Evolutionary conservation across 2,797 vertebrate genomes (phyloP).

Genomic region (Coranthus polyacanthus): DNA sequence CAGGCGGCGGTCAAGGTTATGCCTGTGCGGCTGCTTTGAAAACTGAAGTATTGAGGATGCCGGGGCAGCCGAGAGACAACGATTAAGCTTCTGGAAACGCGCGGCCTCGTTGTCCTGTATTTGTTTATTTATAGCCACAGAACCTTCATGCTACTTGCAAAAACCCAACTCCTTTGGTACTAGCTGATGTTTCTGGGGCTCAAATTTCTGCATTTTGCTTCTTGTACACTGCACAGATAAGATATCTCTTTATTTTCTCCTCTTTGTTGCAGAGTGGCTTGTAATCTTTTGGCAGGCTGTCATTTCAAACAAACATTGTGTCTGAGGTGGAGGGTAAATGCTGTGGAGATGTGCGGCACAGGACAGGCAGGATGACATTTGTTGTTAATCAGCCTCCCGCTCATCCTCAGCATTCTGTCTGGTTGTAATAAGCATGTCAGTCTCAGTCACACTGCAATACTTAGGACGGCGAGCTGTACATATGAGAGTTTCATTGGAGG

Average conservation of each 20-base stretch:
- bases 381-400: conserved; percentile 64
- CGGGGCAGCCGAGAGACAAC: neutral
- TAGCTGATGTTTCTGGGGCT: conserved; percentile 17
- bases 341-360: conserved; percentile 19
- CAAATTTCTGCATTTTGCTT: conserved; percentile 1
- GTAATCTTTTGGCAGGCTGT: conserved; percentile 42
- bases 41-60: conserved; percentile 32
- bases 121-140: conserved; percentile 41
- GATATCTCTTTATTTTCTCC: conserved; percentile 1
- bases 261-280: conserved; percentile 9
- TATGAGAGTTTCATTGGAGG: conserved; percentile 27
- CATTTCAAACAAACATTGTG: conserved; percentile 36
- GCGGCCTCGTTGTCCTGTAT: conserved; percentile 25
- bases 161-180: conserved; percentile 7
- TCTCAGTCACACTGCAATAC: conserved; percentile 22
- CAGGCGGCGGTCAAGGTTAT: conserved; percentile 80
- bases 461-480: neutral
- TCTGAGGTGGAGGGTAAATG: conserved; percentile 51
- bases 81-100: conserved; percentile 19
- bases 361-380: conserved; percentile 62
- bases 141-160: conserved; percentile 32
- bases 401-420: conserved; percentile 48
- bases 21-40: conserved; percentile 24
- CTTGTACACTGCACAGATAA: conserved; percentile 9
- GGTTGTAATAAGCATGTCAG: conserved; percentile 55